Evolutionary conservation across 2,888 invertebrate species (phyloP), one percentile per base, ranked within the genome.

Genomic region (Chloroclysta siterata): DNA sequence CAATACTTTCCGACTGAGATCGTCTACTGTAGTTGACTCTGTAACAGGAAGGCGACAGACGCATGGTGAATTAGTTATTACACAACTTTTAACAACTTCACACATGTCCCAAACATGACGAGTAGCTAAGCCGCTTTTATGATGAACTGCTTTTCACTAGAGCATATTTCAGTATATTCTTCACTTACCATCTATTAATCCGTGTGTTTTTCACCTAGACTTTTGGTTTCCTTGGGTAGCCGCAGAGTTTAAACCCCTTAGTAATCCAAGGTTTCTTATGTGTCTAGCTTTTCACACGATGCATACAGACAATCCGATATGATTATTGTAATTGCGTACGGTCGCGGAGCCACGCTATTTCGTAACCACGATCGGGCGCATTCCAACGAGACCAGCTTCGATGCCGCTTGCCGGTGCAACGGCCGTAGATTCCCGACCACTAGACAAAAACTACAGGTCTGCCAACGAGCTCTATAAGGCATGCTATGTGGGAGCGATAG

Each of bases 301-400:
- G 44, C 50, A 41, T 10, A 14, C 41, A 59, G 54, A 74, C 73
- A 70, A 75, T 75, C 70, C 60, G 70, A 76, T 74, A 75, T 72
- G 72, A 80, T 71, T 72, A 73, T 74, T 78, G 77, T 79, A 77
- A 83, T 84, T 84, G 79, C 82, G 78, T 82, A 83, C 78, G 81
- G 83, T 87, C 82, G 85, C 78, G 73, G 78, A 88, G 87, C 84
- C 87, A 85, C 80, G 86, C 84, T 78, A 85, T 93, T 92, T 91
- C 89, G 90, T 88, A 90, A 92, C 87, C 82, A 83, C 88, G 85
- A 86, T 86, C 89, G 85, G 85, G 83, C 84, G 73, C 91, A 91
- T 93, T 90, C 93, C 65, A 44, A 42, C 47, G 48, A 50, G 33
- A 59, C 53, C 91, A 82, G 77, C 76, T 85, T 80, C 84, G 41